Evolutionary conservation across 2,797 vertebrate genomes (phyloP).

Genomic region (Adrianichthys oophorus): DNA sequence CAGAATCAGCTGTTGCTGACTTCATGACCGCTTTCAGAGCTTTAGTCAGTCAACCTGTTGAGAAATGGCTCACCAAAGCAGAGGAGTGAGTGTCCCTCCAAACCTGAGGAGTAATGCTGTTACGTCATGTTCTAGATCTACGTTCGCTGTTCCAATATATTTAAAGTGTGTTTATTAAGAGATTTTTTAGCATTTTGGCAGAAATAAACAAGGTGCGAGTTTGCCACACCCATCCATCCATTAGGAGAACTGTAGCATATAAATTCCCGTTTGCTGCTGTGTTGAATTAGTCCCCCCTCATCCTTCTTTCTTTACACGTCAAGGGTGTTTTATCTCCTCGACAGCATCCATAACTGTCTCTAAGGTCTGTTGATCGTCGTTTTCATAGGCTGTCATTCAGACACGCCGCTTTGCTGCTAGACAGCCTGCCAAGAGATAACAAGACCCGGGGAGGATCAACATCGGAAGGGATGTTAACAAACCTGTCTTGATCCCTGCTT

Average conservation of each 20-base stretch:
- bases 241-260: constrained; percentile 36
- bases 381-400: constrained; percentile 44
- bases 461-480: constrained; percentile 38
- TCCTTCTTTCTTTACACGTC: constrained; percentile 13
- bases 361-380: constrained; percentile 29
- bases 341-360: constrained; percentile 6
- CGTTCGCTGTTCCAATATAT: background rate
- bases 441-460: constrained; percentile 27
- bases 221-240: constrained; percentile 20
- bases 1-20: constrained; percentile 27
- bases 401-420: constrained; percentile 18
- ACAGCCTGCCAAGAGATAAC: constrained; percentile 33
- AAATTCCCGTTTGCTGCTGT: constrained; percentile 5
- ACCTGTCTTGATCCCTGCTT: constrained; percentile 27
- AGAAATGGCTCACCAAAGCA: background rate
- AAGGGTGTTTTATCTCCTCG: constrained; percentile 28
- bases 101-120: background rate
- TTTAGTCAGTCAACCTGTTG: constrained; percentile 48
- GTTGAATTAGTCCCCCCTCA: constrained; percentile 34
- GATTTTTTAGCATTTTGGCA: background rate
- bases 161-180: background rate
- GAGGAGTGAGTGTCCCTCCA: background rate
- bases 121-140: too few relatives aligned
- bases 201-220: background rate
- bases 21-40: constrained; percentile 34